Evolutionary conservation across 2,113 vertebrate genomes (phyloP), one percentile per base, ranked within the genome.

Genomic region (Seriola quinqueradiata): DNA sequence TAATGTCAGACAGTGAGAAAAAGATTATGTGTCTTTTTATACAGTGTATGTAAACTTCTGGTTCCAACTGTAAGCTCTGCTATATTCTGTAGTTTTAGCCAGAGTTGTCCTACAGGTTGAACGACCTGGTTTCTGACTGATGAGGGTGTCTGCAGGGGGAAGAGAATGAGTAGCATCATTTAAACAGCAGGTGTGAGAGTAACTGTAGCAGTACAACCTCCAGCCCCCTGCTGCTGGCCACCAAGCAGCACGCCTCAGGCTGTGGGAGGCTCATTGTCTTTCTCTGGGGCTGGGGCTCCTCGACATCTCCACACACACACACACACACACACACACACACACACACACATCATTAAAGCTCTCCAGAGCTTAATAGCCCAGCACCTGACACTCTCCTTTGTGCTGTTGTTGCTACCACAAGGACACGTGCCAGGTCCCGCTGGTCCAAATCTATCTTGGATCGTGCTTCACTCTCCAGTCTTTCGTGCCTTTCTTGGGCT

Each of bases 401-500:
- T 59, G 44, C 36, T 74, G n/a, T 23, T 44, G 36, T 46, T 44
- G n/a, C 38, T 34, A 28, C 42, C 55, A 64, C 48, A 7, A 23
- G 34, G 6, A 38, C 77, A 38, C 11, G 1, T 70, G 19, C 14
- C 32, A 32, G 16, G 19, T 74, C 48, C 65, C 48, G 28, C 38
- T 52, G 40, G 13, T 28, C 21, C n/a, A 57, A 13, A 50, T 25
- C 44, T 28, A 61, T 67, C 66, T 52, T 55, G 52, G 69, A 63
- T 32, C 8, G 68, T 17, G 5, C 21, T n/a, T 21, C 75, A 64
- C 13, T 66, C 36, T 46, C 23, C 21, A 16, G 25, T 46, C 55
- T 36, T 81, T 60, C 55, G 23, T 44, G 64, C 44, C 9, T 69
- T 67, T 63, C 32, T 14, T 74, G 46, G 13, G 9, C 77, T 79